Evolutionary conservation across 1,140 invertebrate species (phyloP).

Genomic region (Araneus ventricosus): DNA sequence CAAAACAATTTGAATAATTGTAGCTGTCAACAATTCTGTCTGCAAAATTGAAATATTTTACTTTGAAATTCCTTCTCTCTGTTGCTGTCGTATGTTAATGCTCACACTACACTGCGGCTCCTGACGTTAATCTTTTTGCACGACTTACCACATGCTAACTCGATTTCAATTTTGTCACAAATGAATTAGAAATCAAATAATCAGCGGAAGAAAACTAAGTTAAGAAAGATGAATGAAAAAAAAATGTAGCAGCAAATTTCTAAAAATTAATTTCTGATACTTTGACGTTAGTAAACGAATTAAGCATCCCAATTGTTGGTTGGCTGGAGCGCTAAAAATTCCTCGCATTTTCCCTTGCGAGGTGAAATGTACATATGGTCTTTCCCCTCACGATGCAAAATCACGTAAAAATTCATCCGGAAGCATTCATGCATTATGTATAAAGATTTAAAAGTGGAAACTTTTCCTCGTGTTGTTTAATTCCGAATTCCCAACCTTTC

Average conservation of each 20-base stretch:
- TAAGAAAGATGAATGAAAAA: neutral
- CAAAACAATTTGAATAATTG: neutral
- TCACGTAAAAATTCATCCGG: conserved; percentile 27
- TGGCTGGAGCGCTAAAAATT: neutral
- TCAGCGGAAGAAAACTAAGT: neutral
- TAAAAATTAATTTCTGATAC: conserved; percentile 59
- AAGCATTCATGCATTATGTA: conserved; percentile 54
- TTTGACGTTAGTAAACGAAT: conserved; percentile 35
- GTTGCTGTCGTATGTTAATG: neutral
- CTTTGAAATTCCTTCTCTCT: neutral
- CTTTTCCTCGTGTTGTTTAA: conserved; percentile 47
- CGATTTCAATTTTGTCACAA: conserved; percentile 9
- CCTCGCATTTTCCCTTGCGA: too few species aligned
- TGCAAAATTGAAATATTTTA: neutral
- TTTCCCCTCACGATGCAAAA: neutral
- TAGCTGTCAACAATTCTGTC: neutral
- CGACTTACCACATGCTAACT: neutral
- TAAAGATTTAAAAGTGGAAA: conserved; percentile 28
- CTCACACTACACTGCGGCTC: neutral
- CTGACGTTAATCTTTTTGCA: neutral
- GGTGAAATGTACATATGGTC: neutral
- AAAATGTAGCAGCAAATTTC: conserved; percentile 29
- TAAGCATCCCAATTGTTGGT: conserved; percentile 33
- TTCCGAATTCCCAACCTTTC: conserved; percentile 14
- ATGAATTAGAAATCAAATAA: conserved; percentile 39